phyloP scores from a whole-genome alignment of 2,113 vertebrate genomes.

The Esox niger region DNA sequence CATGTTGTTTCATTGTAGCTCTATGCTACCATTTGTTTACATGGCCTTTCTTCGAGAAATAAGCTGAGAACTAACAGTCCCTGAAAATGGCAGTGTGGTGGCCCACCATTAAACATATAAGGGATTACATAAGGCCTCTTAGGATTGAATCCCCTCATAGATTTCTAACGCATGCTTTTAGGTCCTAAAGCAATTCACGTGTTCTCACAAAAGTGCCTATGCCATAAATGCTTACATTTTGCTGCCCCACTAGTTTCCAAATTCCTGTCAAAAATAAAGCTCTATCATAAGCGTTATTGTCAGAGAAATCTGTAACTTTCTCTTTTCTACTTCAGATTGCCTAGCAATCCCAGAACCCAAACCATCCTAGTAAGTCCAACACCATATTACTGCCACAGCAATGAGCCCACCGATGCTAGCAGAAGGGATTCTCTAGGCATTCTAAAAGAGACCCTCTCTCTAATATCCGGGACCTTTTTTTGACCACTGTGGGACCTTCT shows the following conservation, averaged over 20 bases:
- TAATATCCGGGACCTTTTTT: too few relatives aligned
- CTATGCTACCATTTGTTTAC: too few relatives aligned
- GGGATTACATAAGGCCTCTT: background rate
- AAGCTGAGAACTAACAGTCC: too few relatives aligned
- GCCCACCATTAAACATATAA: too few relatives aligned
- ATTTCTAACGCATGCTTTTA: background rate
- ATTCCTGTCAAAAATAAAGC: background rate
- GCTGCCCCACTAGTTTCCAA: background rate
- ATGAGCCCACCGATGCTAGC: constrained; percentile 10
- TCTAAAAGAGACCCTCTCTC: too few relatives aligned
- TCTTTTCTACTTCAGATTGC: background rate
- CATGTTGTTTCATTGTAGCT: too few relatives aligned
- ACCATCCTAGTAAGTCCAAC: background rate
- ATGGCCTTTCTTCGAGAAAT: too few relatives aligned
- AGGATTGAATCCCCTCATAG: background rate
- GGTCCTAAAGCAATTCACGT: background rate
- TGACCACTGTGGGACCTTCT: too few relatives aligned
- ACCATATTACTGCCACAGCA: constrained; percentile 14
- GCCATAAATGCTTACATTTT: background rate
- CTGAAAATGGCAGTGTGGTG: too few relatives aligned
- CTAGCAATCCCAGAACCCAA: background rate
- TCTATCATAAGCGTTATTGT: background rate
- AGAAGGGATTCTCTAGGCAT: background rate
- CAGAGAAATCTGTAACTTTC: background rate
- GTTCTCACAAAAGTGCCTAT: background rate